Conservation (phyloP, 2,113 vertebrate species). For the Epinephelus cyanopodus region DNA sequence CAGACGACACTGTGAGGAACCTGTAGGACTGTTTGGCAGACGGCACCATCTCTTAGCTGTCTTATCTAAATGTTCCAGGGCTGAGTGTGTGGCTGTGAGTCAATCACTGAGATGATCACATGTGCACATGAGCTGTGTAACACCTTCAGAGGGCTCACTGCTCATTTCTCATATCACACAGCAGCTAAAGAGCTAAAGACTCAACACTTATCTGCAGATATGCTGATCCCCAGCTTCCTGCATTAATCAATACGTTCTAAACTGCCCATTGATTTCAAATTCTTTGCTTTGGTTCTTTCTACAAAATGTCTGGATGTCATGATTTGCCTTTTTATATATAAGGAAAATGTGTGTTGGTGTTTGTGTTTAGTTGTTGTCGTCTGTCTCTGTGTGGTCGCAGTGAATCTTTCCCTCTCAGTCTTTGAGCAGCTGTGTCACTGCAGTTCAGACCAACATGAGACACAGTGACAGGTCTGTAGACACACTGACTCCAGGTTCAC, state of each 20-base stretch:
- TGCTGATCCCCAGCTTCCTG: not conserved
- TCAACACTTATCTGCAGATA: not conserved
- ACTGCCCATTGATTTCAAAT: not conserved
- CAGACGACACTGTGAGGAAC: not conserved
- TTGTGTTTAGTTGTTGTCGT: too few relatives aligned
- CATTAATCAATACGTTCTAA: not conserved
- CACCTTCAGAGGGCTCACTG: not conserved
- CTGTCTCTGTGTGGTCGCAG: not conserved
- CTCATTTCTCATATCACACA: not conserved
- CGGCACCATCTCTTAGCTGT: not conserved
- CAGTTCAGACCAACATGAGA: slow-evolving; percentile 16
- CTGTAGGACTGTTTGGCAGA: not conserved
- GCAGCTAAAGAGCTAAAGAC: not conserved
- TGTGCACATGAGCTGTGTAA: not conserved
- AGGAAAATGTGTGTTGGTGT: too few relatives aligned
- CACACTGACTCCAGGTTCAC: not conserved
- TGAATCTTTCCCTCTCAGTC: too few relatives aligned
- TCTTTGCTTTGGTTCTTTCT: too few relatives aligned
- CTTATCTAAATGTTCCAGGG: not conserved
- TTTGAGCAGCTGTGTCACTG: slow-evolving; percentile 16
- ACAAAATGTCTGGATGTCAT: too few relatives aligned
- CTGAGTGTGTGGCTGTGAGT: not conserved
- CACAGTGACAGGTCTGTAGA: slow-evolving; percentile 16
- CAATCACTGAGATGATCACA: slow-evolving; percentile 4
- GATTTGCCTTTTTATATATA: too few relatives aligned